Evolutionary conservation across 53 echinoderm and acorn worm species (phyloP), one percentile per base, ranked within the genome.

Genomic region (Crossaster papposus): DNA sequence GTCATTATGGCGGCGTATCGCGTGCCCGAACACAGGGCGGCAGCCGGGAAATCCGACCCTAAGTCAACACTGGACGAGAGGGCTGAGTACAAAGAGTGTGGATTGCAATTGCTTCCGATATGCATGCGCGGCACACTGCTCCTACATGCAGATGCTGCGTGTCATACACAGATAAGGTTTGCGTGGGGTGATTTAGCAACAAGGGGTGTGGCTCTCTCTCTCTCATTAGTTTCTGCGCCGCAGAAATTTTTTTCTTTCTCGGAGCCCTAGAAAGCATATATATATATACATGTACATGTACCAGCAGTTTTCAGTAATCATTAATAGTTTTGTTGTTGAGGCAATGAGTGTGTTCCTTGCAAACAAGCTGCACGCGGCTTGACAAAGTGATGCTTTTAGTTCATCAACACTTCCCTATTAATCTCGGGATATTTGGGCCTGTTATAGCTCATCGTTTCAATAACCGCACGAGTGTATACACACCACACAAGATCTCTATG

Each of bases 1-100:
- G 87, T 76, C 87, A 87, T 87, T 87, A 87, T 76, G 87, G 75
- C 87, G 77, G 87, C 87, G 77, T 87, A 87, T 87, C 87, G 87
- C 76, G 87, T 77, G 77, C 87, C 50, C 62, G 76, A 52, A 54
- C 62, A 77, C 76, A 75, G 44, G 76, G 87, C 76, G 87, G 76
- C 87, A 63, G 44, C 1, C 29, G 87, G 87, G 87, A 77, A 87
- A 87, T 77, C 87, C 87, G 35, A 87, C 74, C 87, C 38, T 87
- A 87, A 87, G 87, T 87, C 87, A 87, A 87, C 87, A 87, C 62
- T 34, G 87, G 77, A 76, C 20, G 77, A 87, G 87, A 87, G 87
- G 77, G 76, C 76, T 74, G 54, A 26, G 77, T 77, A 77, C 87
- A 87, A 87, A 87, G 87, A 87, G 87, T 87, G 58, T 87, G 87